Base-by-base conservation (phyloP, 2,797 vertebrate species). In the Capromys pilorides region DNA sequence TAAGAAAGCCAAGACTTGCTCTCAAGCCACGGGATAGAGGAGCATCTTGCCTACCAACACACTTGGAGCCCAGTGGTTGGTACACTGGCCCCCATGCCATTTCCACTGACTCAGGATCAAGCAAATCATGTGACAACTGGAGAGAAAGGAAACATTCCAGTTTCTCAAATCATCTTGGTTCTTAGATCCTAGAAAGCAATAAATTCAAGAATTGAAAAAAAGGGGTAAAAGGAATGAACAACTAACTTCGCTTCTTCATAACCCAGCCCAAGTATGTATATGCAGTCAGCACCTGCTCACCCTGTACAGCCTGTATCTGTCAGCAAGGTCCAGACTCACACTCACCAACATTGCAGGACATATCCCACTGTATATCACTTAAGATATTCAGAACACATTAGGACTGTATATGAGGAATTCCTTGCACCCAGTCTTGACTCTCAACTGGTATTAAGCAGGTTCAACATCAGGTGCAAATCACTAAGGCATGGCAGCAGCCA, bases 121-220 rank as follows among this genome's bases (percentile, higher is more conserved):
- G 80, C 71, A 67, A 84, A 91, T 90, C 36, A 69, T 49, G 45
- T 71, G 67, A 73, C 61, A 84, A 89, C 80, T 51, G 73, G 18
- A 86, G 87, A 96, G 82, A 95, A 93, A 91, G 88, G 54, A 88
- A 13, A 86, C 14, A 64, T 87, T 94, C 45, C 22, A 57, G 86
- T 28, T 91, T 95, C 71, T 94, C 71, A 92, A 92, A 90, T 81
- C 39, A 95, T 83, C 90, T 80, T 89, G 69, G 28, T 36, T 86
- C 77, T 97, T 75, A 91, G 49, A 86, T 61, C 62, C 77, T 82
- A 88, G 26, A 95, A 96, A 90, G 66, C 57, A 78, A 86, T 61
- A 54, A 93, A 89, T 90, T 95, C 51, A 86, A 93, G 49, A 95
- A 75, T 16, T 57, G 54, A 57, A 54, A 87, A 31, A 93, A 82